Evolutionary conservation across 2,888 invertebrate genomes (phyloP).

Genomic region (Steinernema hermaphroditum): DNA sequence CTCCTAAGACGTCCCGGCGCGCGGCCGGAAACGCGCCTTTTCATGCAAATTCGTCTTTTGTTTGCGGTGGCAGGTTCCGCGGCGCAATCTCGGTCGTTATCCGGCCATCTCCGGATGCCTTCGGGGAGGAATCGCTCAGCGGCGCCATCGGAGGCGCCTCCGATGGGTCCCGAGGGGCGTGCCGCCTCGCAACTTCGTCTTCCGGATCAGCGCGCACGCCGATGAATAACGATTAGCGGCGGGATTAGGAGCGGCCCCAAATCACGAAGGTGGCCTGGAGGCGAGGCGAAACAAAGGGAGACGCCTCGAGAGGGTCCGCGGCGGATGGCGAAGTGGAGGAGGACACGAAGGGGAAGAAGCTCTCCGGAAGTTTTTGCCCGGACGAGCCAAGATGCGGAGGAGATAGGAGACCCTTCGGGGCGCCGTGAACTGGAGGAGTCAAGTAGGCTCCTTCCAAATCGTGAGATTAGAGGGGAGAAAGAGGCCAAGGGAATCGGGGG

Average conservation of each 20-base stretch:
- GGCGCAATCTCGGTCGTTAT: slow-evolving; percentile 27
- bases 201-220: slow-evolving; percentile 20
- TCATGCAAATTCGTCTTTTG: slow-evolving; percentile 21
- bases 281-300: slow-evolving; percentile 12
- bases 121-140: slow-evolving; percentile 25
- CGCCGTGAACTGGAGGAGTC: too few relatives aligned
- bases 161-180: slow-evolving; percentile 23
- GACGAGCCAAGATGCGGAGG: too few relatives aligned
- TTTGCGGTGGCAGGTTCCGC: slow-evolving; percentile 15
- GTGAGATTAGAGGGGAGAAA: too few relatives aligned
- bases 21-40: slow-evolving; percentile 18
- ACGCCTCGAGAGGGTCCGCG: background rate
- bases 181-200: slow-evolving; percentile 13
- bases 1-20: background rate
- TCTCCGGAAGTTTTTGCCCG: too few relatives aligned
- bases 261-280: slow-evolving; percentile 5
- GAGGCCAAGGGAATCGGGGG: too few relatives aligned
- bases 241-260: slow-evolving; percentile 15
- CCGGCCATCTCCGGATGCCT: slow-evolving; percentile 25
- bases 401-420: too few relatives aligned
- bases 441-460: too few relatives aligned
- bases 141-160: background rate
- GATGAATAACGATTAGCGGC: slow-evolving; percentile 17
- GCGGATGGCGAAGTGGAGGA: background rate
- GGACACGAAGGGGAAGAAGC: too few relatives aligned